Percentiles rank a stretch among this genome's conserved stretches.
These are phyloP conservation scores for Drosophila equinoxialis DNA, from an alignment of 1,140 invertebrate genomes.

Conservation along the genomic window DNA sequence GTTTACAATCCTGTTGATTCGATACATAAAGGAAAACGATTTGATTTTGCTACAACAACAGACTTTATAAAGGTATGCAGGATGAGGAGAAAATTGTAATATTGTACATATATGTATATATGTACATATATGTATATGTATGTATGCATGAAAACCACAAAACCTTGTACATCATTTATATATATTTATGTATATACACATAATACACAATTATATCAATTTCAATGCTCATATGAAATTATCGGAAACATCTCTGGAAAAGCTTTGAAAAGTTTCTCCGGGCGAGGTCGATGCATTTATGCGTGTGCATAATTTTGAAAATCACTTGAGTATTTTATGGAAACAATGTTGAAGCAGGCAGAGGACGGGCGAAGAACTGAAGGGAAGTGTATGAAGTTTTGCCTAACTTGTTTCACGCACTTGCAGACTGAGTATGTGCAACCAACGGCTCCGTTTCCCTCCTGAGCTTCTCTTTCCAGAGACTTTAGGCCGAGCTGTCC, in stretches of 20 bases:
- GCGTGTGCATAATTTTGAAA: constrained; percentile 78
- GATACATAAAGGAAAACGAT: too few species aligned
- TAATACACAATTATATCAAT: background rate
- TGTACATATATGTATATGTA: too few species aligned
- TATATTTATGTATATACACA: too few species aligned
- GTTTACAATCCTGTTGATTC: too few species aligned
- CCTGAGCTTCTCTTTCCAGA: background rate
- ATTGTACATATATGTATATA: too few species aligned
- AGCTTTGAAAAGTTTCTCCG: constrained; percentile 36
- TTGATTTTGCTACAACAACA: too few species aligned
- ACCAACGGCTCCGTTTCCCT: background rate
- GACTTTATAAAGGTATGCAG: too few species aligned
- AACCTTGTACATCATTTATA: too few species aligned
- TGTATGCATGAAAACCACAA: too few species aligned
- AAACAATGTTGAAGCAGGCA: constrained; percentile 64
- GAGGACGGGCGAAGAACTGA: background rate
- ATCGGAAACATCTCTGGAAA: constrained; percentile 35
- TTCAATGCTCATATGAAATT: constrained; percentile 35
- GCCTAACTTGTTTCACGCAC: constrained; percentile 60
- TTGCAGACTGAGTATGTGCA: constrained; percentile 29
- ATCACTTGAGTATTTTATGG: constrained; percentile 70
- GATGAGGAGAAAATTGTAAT: too few species aligned
- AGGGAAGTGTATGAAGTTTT: constrained; percentile 46
- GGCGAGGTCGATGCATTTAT: constrained; percentile 62
- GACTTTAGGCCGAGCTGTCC: constrained; percentile 44